Base-by-base conservation (phyloP, 1,140 invertebrate species). In the Zeugodacus cucurbitae region DNA sequence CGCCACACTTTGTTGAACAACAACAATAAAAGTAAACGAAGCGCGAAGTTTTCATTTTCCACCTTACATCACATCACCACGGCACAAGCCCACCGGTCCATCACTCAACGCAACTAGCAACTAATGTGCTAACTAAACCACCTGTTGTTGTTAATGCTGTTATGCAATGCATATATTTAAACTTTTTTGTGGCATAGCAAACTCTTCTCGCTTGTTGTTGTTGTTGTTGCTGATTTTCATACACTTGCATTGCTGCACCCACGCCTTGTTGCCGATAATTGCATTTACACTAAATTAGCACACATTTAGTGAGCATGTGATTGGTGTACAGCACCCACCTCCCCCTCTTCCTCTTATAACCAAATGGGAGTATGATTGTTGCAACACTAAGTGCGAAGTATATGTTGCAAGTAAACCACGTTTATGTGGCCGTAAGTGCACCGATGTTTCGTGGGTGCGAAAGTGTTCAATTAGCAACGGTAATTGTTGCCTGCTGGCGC, bases 1-100 rank as follows among this genome's bases (percentile, higher is more conserved):
- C 41, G 74, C 41, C 44, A 82, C 41, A 82, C 74, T 82, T 48
- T 82, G 74, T 17, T 82, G 74, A 54, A 48, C 74, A 48, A 54
- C 74, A 82, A 82, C 74, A 82, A 82, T 82, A 41, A 82, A 82
- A 20, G 1, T 22, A 48, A 82, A 82, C 41, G 74, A 82, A 82
- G 74, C 74, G 74, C 74, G n/a, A 82, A 48, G 74, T 82, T 82
- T 82, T 82, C 74, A 44, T 48, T 82, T 48, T 82, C 74, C n/a
- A 48, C 7, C 74, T 82, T 82, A 34, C 74, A 82, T 48, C 74
- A 82, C n/a, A 78, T 7, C 32, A 5, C 26, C 70, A n/a, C n/a
- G n/a, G n/a, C n/a, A 78, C 32, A 20, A 41, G 20, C n/a, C n/a
- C n/a, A 44, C 37, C 37, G 37, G 70, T 67, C 37, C 34, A 78